phyloP scores from a whole-genome alignment of 2,113 vertebrate species.

The Vicugna pacos region DNA sequence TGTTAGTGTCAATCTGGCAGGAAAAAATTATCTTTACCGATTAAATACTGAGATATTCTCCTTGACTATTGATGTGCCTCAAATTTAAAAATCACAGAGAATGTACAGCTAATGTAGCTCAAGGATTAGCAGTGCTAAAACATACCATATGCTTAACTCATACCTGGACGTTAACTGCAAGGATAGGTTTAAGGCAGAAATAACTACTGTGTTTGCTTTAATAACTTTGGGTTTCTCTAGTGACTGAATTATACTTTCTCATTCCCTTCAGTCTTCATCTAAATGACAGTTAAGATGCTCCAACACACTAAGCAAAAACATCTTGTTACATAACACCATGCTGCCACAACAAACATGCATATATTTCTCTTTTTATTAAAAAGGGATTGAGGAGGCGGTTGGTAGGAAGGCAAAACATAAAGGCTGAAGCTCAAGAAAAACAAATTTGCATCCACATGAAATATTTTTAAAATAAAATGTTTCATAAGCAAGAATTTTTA shows the following conservation, averaged over 20 bases:
- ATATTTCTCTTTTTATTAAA: not conserved
- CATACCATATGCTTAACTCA: not conserved
- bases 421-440: not conserved
- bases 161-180: not conserved
- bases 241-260: not conserved
- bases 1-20: not conserved
- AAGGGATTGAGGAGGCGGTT: not conserved
- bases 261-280: not conserved
- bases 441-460: not conserved
- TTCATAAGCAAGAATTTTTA: constrained; percentile 29
- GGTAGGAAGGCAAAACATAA: not conserved
- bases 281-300: not conserved
- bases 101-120: not conserved
- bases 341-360: not conserved
- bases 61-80: not conserved
- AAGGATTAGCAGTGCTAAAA: not conserved
- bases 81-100: not conserved
- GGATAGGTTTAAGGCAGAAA: not conserved
- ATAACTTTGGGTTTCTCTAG: not conserved
- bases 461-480: constrained; percentile 10
- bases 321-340: not conserved
- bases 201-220: not conserved
- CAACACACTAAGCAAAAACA: not conserved
- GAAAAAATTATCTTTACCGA: not conserved
- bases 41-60: not conserved